Evolutionary conservation across 2,888 invertebrate genomes (phyloP), one percentile per base, ranked within the genome.

Genomic region (Orthosia cruda): DNA sequence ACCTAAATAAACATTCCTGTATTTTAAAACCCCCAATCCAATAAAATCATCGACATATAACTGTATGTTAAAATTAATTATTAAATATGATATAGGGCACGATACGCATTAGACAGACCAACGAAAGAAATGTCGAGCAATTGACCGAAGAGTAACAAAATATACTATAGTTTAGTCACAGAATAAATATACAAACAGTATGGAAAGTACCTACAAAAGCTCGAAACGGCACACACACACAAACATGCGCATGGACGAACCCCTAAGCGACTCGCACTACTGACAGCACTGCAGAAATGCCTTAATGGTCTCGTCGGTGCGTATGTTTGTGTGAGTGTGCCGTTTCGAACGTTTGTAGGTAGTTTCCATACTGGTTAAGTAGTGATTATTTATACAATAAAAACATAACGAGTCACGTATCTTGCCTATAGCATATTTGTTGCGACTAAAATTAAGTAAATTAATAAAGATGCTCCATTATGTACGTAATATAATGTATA

Each of bases 391-490:
- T 71, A 71, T 73, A 62, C 55, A 83, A 49, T 70, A 63, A 71
- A 70, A 80, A 76, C 47, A 47, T 32, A 78, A 77, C 32, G 49
- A 72, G 47, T 52, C 49, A 74, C 84, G 84, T 84, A 88, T 80
- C 87, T 50, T 71, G 80, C 75, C 76, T 73, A 80, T 77, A 86
- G 52, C 85, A 82, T 81, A 87, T 80, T 77, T 74, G 61, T 71
- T 74, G 87, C 67, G 58, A 69, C 63, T 84, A 75, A 78, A 82
- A 75, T 45, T 79, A 81, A 87, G 70, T 86, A 74, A 20, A 45
- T 61, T 9, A 40, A 85, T 77, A 62, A 74, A 74, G 64, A 69
- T 71, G 71, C 65, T 78, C 26, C 59, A 57, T 70, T 70, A 65
- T 20, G 26, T 74, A 63, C 76, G 26, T 62, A 71, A 66, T 68